Conservation (phyloP, 1,140 invertebrate genomes). For the Calephelis virginiensis region DNA sequence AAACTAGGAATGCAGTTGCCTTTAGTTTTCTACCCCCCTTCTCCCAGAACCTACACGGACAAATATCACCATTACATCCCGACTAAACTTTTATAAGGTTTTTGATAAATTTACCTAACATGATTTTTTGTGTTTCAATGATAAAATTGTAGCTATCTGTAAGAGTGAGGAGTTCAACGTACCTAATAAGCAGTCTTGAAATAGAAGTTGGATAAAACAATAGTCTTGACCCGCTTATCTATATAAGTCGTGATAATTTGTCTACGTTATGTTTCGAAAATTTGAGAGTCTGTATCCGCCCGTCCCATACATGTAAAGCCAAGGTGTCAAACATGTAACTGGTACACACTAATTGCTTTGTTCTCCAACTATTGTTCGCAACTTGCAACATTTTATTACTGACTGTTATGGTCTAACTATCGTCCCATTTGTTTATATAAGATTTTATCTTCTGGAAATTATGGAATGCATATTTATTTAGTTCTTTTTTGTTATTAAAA, state of each 20-base stretch:
- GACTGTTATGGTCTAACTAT: neutral
- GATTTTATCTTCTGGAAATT: no score
- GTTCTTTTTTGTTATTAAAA: neutral
- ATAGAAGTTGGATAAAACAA: neutral
- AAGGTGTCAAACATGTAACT: neutral
- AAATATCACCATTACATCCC: no score
- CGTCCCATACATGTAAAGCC: neutral
- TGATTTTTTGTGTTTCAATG: no score
- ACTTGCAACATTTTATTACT: slow-evolving; percentile 11
- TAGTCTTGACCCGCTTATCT: neutral
- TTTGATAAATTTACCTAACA: no score
- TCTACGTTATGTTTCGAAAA: neutral
- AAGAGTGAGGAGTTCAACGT: no score
- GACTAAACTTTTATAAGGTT: no score
- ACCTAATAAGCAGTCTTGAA: no score
- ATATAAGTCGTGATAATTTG: neutral
- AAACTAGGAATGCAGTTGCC: no score
- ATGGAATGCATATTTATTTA: neutral
- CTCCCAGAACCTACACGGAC: no score
- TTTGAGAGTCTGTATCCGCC: neutral
- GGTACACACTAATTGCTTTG: slow-evolving; percentile 14
- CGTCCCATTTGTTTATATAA: no score
- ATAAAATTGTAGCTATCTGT: no score
- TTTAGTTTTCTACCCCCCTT: no score
- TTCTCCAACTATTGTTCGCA: neutral